These are phyloP conservation scores for Brenthis daphne DNA, from an alignment of 2,888 invertebrate genomes.

Conservation along the genomic window DNA sequence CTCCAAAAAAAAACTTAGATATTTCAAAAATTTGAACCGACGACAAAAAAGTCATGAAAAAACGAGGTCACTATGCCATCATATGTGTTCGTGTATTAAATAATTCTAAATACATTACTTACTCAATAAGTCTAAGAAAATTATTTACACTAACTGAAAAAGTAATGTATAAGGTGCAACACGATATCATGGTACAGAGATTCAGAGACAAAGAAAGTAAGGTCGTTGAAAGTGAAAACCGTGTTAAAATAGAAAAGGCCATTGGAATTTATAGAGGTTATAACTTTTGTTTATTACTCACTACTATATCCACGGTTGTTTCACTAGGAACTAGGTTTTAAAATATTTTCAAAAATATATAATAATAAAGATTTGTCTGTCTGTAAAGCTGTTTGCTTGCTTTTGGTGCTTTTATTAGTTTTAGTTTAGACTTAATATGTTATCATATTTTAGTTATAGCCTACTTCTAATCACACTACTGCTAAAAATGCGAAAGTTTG, in stretches of 20 bases:
- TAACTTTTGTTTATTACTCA: constrained; percentile 11
- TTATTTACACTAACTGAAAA: background rate
- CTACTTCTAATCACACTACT: too few species aligned
- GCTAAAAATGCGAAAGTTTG: too few species aligned
- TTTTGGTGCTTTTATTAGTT: too few species aligned
- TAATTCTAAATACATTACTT: background rate
- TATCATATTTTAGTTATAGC: too few species aligned
- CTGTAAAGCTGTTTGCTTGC: too few species aligned
- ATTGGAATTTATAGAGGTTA: constrained; percentile 24
- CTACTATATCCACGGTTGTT: background rate
- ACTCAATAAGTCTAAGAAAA: background rate
- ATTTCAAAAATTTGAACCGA: too few species aligned
- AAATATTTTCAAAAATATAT: too few species aligned
- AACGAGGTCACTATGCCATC: too few species aligned
- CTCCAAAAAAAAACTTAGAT: too few species aligned
- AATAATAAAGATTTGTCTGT: too few species aligned
- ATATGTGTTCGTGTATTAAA: background rate
- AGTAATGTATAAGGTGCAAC: background rate
- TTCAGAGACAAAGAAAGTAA: constrained; percentile 46
- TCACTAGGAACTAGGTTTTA: background rate
- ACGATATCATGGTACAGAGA: constrained; percentile 3
- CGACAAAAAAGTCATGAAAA: too few species aligned
- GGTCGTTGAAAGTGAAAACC: constrained; percentile 51
- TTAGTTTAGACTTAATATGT: too few species aligned
- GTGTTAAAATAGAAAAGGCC: constrained; percentile 45